Percentiles rank a stretch among this genome's conserved stretches.
Conservation (phyloP, 2,888 invertebrate genomes). For the Exephanes ischioxanthus region DNA sequence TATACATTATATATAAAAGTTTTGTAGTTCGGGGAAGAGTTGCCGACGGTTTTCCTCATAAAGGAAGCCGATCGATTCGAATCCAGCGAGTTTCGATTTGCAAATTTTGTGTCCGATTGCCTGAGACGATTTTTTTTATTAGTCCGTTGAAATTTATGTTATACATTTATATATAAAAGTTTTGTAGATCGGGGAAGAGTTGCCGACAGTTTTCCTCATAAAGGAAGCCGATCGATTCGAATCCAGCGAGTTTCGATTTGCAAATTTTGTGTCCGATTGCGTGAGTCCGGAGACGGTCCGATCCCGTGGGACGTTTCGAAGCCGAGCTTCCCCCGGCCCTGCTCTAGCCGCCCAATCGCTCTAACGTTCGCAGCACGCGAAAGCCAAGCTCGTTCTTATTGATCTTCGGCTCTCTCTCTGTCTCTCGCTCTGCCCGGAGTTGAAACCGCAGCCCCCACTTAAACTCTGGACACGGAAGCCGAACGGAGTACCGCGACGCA, state of each 20-base stretch:
- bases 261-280: slow-evolving; percentile 52
- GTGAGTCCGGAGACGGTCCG: slow-evolving; percentile 35
- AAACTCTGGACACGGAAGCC: slow-evolving; percentile 61
- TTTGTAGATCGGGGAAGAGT: not conserved
- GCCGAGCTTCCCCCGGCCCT: slow-evolving; percentile 32
- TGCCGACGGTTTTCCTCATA: not conserved
- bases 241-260: slow-evolving; percentile 30
- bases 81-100: slow-evolving; percentile 31
- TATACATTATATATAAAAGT: not conserved
- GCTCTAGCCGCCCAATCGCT: slow-evolving; percentile 63
- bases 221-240: not conserved
- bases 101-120: slow-evolving; percentile 20
- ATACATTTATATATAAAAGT: not conserved
- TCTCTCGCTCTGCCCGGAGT: slow-evolving; percentile 47
- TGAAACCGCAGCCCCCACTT: slow-evolving; percentile 67
- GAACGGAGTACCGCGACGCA: slow-evolving; percentile 34
- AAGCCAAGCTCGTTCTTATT: slow-evolving; percentile 74
- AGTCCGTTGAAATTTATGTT: not conserved
- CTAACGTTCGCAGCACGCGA: slow-evolving; percentile 68
- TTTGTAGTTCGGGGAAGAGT: not conserved
- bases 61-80: not conserved
- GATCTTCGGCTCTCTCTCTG: slow-evolving; percentile 70
- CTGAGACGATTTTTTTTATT: not conserved
- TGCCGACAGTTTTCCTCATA: not conserved
- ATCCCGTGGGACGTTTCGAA: slow-evolving; percentile 61